phyloP scores from a whole-genome alignment of 1,140 invertebrate species.

The Caenorhabditis tropicalis region DNA sequence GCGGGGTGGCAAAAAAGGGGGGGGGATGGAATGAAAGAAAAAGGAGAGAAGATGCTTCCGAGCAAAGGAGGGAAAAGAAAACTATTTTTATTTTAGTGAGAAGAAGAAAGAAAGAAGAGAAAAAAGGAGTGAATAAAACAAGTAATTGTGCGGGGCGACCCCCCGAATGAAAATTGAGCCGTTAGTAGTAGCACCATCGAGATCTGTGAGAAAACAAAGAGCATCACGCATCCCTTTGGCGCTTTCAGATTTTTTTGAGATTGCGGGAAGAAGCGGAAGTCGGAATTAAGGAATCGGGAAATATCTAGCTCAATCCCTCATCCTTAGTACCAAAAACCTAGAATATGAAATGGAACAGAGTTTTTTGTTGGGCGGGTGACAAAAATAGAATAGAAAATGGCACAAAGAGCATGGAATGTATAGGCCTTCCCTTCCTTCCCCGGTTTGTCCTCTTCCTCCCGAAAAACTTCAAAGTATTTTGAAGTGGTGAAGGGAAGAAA shows the following conservation, averaged over 20 bases:
- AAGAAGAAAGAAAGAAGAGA: slow-evolving; percentile 17
- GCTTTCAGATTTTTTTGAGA: slow-evolving; percentile 1
- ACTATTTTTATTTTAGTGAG: slow-evolving; percentile 44
- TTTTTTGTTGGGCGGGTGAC: neutral
- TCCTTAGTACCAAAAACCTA: neutral
- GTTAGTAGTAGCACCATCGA: slow-evolving; percentile 44
- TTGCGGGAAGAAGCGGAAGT: neutral
- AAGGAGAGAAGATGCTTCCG: slow-evolving; percentile 26
- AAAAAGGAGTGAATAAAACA: slow-evolving; percentile 44
- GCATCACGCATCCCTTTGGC: neutral
- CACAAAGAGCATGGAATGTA: slow-evolving; percentile 6
- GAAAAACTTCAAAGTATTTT: slow-evolving; percentile 34
- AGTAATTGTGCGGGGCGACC: slow-evolving; percentile 36
- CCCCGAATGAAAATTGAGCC: slow-evolving; percentile 43
- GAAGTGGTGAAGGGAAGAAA: slow-evolving; percentile 37
- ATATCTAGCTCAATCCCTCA: neutral
- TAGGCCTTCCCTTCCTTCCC: neutral
- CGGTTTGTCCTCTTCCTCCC: neutral
- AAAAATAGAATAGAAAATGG: neutral
- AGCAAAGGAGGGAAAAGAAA: neutral
- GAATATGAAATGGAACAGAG: neutral
- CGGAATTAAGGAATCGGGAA: neutral
- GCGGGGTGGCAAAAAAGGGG: slow-evolving; percentile 4
- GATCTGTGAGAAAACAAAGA: slow-evolving; percentile 45
- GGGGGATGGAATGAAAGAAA: neutral